Conservation (phyloP, 2,113 vertebrate genomes). For the Choloepus hoffmanni region DNA sequence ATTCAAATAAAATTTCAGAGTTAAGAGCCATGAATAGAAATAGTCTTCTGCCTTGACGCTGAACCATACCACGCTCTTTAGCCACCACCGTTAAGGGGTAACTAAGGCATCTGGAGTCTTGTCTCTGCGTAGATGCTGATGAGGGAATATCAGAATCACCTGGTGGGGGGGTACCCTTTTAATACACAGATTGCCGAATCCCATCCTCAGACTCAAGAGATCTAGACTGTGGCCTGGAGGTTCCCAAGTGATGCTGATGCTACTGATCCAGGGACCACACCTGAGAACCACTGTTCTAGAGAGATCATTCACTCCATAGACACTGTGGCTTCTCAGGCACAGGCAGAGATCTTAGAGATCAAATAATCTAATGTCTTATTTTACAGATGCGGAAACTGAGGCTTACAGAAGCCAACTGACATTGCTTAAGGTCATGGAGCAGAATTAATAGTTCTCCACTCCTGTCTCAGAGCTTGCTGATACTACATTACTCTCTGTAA, state of each 20-base stretch:
- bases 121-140: neutral
- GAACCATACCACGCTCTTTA: neutral
- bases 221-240: neutral
- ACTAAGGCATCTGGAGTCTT: neutral
- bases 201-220: neutral
- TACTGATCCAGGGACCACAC: neutral
- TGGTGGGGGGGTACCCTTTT: neutral
- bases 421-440: neutral
- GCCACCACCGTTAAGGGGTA: neutral
- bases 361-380: neutral
- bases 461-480: neutral
- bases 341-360: neutral
- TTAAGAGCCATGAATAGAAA: neutral
- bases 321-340: neutral
- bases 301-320: neutral
- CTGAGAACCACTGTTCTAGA: neutral
- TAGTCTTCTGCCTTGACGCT: neutral
- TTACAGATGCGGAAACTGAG: neutral
- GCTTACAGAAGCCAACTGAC: neutral
- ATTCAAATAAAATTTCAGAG: neutral
- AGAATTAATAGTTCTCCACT: neutral
- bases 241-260: neutral
- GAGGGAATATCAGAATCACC: neutral
- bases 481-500: neutral
- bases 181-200: neutral